A percentile compares a stretch with the other conserved stretches of the same genome.
These are phyloP conservation scores for Seladonia tumulorum DNA, from an alignment of 2,888 invertebrate genomes.

Conservation along the genomic window DNA sequence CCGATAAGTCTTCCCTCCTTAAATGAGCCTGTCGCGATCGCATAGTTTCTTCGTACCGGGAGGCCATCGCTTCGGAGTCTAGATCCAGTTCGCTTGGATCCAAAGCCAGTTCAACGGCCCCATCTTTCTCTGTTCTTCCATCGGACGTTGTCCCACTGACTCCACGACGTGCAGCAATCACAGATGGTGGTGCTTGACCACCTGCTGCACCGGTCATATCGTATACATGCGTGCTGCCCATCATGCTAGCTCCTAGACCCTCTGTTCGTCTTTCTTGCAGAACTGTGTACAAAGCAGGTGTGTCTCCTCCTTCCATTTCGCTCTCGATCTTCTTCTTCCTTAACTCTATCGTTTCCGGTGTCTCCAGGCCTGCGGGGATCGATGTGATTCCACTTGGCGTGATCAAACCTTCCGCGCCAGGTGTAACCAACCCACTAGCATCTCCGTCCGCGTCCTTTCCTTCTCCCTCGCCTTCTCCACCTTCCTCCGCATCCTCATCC, in stretches of 20 bases:
- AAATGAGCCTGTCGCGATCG: conserved; percentile 95
- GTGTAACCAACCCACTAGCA: conserved; percentile 95
- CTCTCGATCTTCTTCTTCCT: conserved; percentile 98
- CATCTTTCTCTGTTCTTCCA: conserved; percentile 84
- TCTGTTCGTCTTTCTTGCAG: conserved; percentile 97
- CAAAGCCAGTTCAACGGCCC: conserved; percentile 96
- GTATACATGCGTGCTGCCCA: conserved; percentile 99
- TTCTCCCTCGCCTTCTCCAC: conserved; percentile 81
- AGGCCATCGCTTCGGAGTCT: conserved; percentile 98
- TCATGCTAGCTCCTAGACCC: conserved; percentile 95
- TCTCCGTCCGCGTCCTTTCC: conserved; percentile 87
- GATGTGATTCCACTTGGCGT: conserved; percentile 97
- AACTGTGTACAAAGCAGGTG: conserved; percentile 97
- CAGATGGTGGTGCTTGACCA: conserved; percentile 86
- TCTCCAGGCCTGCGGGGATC: conserved; percentile 98
- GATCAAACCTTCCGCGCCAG: conserved; percentile 94
- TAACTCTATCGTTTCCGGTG: conserved; percentile 99
- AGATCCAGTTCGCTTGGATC: conserved; percentile 99
- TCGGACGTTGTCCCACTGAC: conserved; percentile 82
- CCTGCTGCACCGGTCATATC: conserved; percentile 92
- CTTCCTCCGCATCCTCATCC: conserved; percentile 88
- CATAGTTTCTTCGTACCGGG: conserved; percentile 97
- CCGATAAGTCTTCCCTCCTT: conserved; percentile 97
- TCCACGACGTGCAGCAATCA: conserved; percentile 82
- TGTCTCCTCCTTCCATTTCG: conserved; percentile 97